Percentiles rank a stretch among this genome's conserved stretches.
Evolutionary conservation across 2,113 vertebrate genomes (phyloP).

Genomic region (Paradisaea rubra): DNA sequence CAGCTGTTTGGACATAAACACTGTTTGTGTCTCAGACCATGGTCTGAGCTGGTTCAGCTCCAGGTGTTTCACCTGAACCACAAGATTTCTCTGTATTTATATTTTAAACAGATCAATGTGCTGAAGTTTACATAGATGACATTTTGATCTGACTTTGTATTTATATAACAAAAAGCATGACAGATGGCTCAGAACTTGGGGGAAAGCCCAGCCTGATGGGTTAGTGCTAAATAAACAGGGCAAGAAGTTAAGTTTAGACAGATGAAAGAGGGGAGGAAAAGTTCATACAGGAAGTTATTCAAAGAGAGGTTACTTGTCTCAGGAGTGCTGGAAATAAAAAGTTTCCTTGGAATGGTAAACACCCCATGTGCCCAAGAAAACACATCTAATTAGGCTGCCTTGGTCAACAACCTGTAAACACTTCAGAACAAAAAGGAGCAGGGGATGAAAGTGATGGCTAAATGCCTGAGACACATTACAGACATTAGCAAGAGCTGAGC

Average conservation of each 20-base stretch:
- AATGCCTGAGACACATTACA: background rate
- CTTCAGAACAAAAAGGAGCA: background rate
- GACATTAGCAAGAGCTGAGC: background rate
- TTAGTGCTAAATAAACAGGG: background rate
- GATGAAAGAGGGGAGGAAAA: background rate
- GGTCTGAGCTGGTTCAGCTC: background rate
- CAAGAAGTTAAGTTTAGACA: background rate
- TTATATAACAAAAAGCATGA: conserved; percentile 11
- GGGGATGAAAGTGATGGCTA: background rate
- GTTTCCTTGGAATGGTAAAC: background rate
- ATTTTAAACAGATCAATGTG: background rate
- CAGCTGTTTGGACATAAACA: background rate
- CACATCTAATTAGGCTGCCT: background rate
- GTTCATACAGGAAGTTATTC: background rate
- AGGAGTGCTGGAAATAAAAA: background rate
- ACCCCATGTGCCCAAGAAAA: background rate
- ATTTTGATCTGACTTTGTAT: background rate
- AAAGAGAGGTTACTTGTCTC: background rate
- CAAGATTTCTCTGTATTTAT: background rate
- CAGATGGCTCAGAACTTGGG: background rate
- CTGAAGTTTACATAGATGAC: background rate
- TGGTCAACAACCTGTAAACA: background rate
- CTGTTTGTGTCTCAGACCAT: background rate
- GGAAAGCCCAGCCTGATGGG: background rate
- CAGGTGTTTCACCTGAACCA: background rate